Evolutionary conservation across 37 sponge, comb jelly and placozoan genomes (phyloP).

Genomic region (Axinella damicornis): DNA sequence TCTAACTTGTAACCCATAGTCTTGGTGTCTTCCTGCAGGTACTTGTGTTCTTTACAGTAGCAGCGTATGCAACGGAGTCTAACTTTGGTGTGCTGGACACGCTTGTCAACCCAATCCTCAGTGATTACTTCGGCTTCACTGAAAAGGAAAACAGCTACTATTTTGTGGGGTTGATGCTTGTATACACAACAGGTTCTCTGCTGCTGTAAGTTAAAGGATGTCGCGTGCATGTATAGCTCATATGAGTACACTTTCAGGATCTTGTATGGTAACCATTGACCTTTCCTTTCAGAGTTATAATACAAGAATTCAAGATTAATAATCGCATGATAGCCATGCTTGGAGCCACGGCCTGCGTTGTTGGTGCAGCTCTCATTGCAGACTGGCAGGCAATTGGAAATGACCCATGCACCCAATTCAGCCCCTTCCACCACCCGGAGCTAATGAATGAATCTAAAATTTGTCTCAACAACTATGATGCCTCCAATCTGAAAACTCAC

Average conservation of each 20-base stretch:
- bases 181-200: constrained; percentile 9
- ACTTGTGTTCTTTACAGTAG: constrained; percentile 10
- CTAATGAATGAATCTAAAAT: too few relatives aligned
- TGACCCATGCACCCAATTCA: constrained; percentile 33
- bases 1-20: too few relatives aligned
- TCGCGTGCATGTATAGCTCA: too few relatives aligned
- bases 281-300: too few relatives aligned
- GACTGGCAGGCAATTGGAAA: constrained; percentile 53
- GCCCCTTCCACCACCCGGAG: background rate
- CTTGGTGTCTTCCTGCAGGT: too few relatives aligned
- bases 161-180: constrained; percentile 32
- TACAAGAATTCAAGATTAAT: background rate
- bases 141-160: constrained; percentile 38
- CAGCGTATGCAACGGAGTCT: constrained; percentile 1
- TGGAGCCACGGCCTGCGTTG: background rate
- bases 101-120: constrained; percentile 68
- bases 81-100: constrained; percentile 57
- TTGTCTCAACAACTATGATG: too few relatives aligned
- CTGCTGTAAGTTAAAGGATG: constrained; percentile 50
- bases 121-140: constrained; percentile 65
- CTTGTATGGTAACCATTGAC: too few relatives aligned
- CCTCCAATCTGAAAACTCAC: too few relatives aligned
- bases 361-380: constrained; percentile 20
- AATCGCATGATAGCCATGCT: constrained; percentile 11
- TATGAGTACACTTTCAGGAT: too few relatives aligned